These are phyloP conservation scores for Drosophila sulfurigaster DNA, from an alignment of 1,140 invertebrate genomes.

Conservation along the genomic window DNA sequence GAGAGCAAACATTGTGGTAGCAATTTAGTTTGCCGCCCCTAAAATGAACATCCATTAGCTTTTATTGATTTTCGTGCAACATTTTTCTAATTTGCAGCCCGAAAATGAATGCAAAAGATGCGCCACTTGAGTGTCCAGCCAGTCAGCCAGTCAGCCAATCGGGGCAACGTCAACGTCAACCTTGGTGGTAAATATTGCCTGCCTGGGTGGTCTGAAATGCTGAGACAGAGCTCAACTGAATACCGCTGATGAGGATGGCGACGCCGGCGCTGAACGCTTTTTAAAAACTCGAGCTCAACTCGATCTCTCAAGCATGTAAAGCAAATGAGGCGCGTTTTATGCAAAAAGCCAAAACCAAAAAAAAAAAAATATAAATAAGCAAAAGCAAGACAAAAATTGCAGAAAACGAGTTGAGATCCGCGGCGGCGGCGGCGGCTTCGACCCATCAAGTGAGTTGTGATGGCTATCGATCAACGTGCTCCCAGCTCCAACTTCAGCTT, in stretches of 20 bases:
- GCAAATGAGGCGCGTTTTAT: slow-evolving; percentile 79
- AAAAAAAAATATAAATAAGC: slow-evolving; percentile 2
- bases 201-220: slow-evolving; percentile 61
- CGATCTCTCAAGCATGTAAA: slow-evolving; percentile 73
- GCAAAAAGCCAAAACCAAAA: slow-evolving; percentile 60
- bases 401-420: slow-evolving; percentile 67
- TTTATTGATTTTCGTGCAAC: slow-evolving; percentile 78
- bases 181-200: slow-evolving; percentile 67
- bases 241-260: slow-evolving; percentile 39
- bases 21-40: slow-evolving; percentile 58
- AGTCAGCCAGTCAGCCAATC: slow-evolving; percentile 3
- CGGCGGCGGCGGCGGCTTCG: not conserved
- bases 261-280: slow-evolving; percentile 59
- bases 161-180: slow-evolving; percentile 28
- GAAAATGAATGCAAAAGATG: slow-evolving; percentile 56
- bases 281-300: slow-evolving; percentile 64
- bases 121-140: not conserved
- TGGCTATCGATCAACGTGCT: slow-evolving; percentile 76
- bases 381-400: slow-evolving; percentile 36
- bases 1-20: slow-evolving; percentile 8
- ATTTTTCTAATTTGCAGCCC: slow-evolving; percentile 77
- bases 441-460: slow-evolving; percentile 63
- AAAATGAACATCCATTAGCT: slow-evolving; percentile 66
- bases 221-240: not conserved
- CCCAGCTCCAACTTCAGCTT: slow-evolving; percentile 11